Evolutionary conservation across 2,888 invertebrate genomes (phyloP).

Genomic region (Phragmatobia fuliginosa): DNA sequence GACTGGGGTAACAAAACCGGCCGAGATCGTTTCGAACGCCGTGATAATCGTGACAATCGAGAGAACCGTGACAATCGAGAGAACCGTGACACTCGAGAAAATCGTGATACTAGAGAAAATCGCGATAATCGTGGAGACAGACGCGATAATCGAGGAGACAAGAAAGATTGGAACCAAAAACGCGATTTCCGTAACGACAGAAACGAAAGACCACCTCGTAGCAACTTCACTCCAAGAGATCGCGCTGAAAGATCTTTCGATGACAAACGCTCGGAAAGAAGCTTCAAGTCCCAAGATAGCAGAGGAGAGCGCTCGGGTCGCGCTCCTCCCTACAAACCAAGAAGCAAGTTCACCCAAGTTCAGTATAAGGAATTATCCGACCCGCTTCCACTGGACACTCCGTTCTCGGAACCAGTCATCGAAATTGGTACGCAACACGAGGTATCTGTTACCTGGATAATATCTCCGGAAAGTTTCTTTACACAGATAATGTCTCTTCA

Average conservation of each 20-base stretch:
- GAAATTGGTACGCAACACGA: conserved; percentile 85
- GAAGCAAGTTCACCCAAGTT: conserved; percentile 70
- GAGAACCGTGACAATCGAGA: conserved; percentile 26
- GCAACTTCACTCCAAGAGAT: conserved; percentile 75
- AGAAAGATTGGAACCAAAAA: conserved; percentile 52
- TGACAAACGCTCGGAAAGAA: conserved; percentile 68
- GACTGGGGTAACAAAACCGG: conserved; percentile 60
- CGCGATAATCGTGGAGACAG: conserved; percentile 47
- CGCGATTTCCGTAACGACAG: conserved; percentile 59
- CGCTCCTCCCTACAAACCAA: conserved; percentile 67
- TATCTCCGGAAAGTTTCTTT: conserved; percentile 91
- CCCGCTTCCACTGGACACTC: conserved; percentile 81
- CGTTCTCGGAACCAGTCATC: conserved; percentile 79
- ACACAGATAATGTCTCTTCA: conserved; percentile 85
- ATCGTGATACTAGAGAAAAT: conserved; percentile 35
- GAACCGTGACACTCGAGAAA: conserved; percentile 30
- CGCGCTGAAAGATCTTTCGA: conserved; percentile 74
- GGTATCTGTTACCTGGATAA: conserved; percentile 91
- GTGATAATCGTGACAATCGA: conserved; percentile 39
- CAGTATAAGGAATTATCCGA: conserved; percentile 73
- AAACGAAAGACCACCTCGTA: conserved; percentile 61
- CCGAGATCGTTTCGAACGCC: conserved; percentile 45
- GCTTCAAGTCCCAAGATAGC: conserved; percentile 67
- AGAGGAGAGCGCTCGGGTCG: conserved; percentile 58
- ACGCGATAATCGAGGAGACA: conserved; percentile 60